A percentile compares a stretch with the other conserved stretches of the same genome.
phyloP scores from a whole-genome alignment of 2,888 invertebrate genomes.

The Rhingia rostrata region DNA sequence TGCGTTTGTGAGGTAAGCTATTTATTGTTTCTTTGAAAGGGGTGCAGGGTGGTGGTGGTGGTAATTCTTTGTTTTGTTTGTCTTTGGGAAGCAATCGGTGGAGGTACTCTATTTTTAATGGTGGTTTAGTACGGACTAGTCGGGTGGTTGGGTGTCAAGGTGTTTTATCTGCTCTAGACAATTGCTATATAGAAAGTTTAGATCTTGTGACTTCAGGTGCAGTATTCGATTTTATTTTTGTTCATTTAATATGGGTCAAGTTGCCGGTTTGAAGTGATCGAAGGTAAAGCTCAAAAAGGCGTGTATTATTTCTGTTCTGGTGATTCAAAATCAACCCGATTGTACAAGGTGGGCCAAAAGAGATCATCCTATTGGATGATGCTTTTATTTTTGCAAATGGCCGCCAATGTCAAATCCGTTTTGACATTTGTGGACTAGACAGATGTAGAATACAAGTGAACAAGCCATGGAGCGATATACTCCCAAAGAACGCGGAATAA shows the following conservation, averaged over 20 bases:
- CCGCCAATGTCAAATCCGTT: too few relatives aligned
- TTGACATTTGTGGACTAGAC: too few relatives aligned
- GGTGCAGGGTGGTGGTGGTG: background rate
- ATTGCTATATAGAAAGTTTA: constrained; percentile 1
- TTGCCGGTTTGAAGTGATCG: background rate
- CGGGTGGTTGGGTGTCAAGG: constrained; percentile 47
- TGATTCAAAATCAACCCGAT: too few relatives aligned
- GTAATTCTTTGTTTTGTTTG: constrained; percentile 4
- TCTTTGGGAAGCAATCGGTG: constrained; percentile 15
- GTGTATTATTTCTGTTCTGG: too few relatives aligned
- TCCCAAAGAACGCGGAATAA: too few relatives aligned
- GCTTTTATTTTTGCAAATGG: too few relatives aligned
- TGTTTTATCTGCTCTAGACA: constrained; percentile 12
- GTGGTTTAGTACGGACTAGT: constrained; percentile 46
- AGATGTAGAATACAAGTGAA: too few relatives aligned
- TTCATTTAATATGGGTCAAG: background rate
- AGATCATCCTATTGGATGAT: too few relatives aligned
- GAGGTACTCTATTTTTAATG: constrained; percentile 32
- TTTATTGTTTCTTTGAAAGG: background rate
- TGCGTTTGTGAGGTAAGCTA: constrained; percentile 94
- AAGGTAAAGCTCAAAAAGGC: too few relatives aligned
- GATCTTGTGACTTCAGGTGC: constrained; percentile 7
- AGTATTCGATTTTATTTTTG: background rate
- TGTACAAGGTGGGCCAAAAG: too few relatives aligned
- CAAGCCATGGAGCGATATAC: too few relatives aligned